A percentile compares a stretch with the other conserved stretches of the same genome.
Evolutionary conservation across 1,140 invertebrate genomes (phyloP).

Genomic region (Scaptodrosophila lebanonensis): DNA sequence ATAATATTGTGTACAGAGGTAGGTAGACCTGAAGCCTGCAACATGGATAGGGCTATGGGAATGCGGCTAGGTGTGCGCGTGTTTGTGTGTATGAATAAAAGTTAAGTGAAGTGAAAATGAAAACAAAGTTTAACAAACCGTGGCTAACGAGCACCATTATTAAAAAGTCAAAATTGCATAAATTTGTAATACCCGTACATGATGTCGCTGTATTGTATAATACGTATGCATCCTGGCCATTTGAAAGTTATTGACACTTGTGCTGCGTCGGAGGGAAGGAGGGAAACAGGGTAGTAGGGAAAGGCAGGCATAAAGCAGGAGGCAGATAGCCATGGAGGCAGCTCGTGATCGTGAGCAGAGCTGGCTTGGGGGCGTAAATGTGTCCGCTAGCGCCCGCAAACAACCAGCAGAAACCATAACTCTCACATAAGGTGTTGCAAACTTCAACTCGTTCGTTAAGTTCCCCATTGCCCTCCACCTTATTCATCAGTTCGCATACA

Average conservation of each 20-base stretch:
- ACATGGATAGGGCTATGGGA: conserved; percentile 25
- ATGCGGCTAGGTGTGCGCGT: neutral
- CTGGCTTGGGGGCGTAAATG: too few relatives aligned
- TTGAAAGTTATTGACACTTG: conserved; percentile 75
- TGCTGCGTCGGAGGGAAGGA: too few relatives aligned
- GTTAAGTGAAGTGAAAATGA: conserved; percentile 74
- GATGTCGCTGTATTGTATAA: conserved; percentile 46
- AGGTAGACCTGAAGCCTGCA: conserved; percentile 16
- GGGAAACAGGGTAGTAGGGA: too few relatives aligned
- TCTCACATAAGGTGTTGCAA: conserved; percentile 54
- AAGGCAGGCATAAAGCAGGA: too few relatives aligned
- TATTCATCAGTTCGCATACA: neutral
- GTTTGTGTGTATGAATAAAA: conserved; percentile 28
- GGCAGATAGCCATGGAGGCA: too few relatives aligned
- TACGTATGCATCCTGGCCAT: conserved; percentile 59
- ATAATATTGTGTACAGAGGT: neutral
- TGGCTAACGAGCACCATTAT: conserved; percentile 75
- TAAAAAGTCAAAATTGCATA: conserved; percentile 75
- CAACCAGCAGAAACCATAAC: conserved; percentile 19
- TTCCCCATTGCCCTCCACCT: neutral
- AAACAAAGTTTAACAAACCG: conserved; percentile 76
- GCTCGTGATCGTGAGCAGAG: neutral
- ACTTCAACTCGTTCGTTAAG: conserved; percentile 18
- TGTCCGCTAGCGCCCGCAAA: neutral
- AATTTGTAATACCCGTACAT: conserved; percentile 41